Base-by-base conservation (phyloP, 2,797 vertebrate genomes). In the Labeo calbasu region DNA sequence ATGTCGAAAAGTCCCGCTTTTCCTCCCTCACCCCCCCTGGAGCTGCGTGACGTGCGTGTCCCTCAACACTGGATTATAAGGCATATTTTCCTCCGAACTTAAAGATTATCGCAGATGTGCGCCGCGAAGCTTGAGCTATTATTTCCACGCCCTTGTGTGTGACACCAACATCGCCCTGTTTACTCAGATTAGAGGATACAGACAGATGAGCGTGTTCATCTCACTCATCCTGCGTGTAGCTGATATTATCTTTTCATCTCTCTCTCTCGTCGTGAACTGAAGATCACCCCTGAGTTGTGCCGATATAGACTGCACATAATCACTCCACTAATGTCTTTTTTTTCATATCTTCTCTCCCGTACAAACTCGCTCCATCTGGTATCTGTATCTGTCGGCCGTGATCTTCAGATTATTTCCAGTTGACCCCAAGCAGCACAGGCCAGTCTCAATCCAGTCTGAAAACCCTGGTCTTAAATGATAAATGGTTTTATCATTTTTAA, bases 231-330 rank as follows among this genome's bases (percentile, higher is more conserved):
- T 85, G 81, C 73, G 85, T 88, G 88, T 59, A 75, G 83, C 82
- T 77, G 84, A 87, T 86, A 80, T 89, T 81, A 68, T 86, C 81
- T 86, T 69, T 77, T 79, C 77, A 71, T 89, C 86, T 77, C 78
- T 59, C 85, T 83, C 69, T 66, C 69, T 76, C 43, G 19, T 43
- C 13, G 23, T 87, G 85, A 88, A 85, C 86, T 84, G 85, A 80
- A 86, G 85, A 78, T 89, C 87, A 85, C 86, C 81, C 79, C 63
- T 36, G 63, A 66, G 36, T 50, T 48, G 43, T 86, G 57, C 23
- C 57, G 75, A 80, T 77, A 81, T 75, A 28, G 69, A 43, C 82
- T n/a, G 55, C 72, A 79, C 75, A 84, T 80, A 86, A 87, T 84
- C 81, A 23, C 73, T 73, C 82, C 17, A 7, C 86, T 87, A 83